Evolutionary conservation across 2,113 vertebrate species (phyloP).

Genomic region (Ciconia stormi): DNA sequence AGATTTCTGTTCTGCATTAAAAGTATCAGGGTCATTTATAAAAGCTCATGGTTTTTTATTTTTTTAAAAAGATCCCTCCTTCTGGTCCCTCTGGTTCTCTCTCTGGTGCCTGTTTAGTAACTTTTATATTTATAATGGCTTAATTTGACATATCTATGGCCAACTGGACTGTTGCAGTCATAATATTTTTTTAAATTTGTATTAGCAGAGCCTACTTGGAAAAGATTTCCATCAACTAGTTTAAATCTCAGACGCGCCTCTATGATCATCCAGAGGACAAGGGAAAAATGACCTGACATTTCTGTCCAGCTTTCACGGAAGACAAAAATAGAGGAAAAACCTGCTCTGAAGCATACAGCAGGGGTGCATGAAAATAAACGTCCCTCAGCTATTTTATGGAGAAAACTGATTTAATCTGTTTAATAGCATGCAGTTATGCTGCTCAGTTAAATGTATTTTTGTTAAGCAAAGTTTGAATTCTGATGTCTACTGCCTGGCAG

Average conservation of each 20-base stretch:
- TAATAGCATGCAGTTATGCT: not conserved
- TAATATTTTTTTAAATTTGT: not conserved
- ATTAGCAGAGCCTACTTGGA: not conserved
- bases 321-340: not conserved
- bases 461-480: not conserved
- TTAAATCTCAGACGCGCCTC: not conserved
- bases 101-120: slow-evolving; percentile 2
- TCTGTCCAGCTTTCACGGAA: not conserved
- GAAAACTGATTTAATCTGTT: not conserved
- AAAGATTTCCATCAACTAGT: not conserved
- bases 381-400: not conserved
- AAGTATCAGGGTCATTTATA: slow-evolving; percentile 26
- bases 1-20: slow-evolving; percentile 54
- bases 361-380: not conserved
- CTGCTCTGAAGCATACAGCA: not conserved
- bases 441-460: not conserved
- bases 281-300: not conserved
- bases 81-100: not conserved
- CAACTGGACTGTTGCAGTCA: not conserved
- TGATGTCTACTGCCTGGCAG: not conserved
- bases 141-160: not conserved
- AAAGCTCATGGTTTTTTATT: not conserved
- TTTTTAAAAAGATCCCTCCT: not conserved
- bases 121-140: slow-evolving; percentile 37
- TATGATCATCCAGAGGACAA: not conserved